These are phyloP conservation scores for Cerceris ruficornis DNA, from an alignment of 2,888 invertebrate species.

Conservation along the genomic window DNA sequence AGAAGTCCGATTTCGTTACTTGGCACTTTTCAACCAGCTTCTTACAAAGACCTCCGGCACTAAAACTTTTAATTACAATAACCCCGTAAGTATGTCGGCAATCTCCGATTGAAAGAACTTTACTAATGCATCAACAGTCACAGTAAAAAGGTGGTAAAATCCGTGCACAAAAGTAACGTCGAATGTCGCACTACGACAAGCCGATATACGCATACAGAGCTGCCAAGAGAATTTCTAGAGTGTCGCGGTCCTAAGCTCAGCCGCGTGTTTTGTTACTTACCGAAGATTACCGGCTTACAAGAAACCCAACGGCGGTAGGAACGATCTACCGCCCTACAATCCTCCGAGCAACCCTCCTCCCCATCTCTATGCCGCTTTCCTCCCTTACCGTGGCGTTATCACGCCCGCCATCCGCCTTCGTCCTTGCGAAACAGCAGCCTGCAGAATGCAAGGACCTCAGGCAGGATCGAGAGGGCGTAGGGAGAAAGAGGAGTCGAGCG, in stretches of 20 bases:
- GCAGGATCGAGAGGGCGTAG: background rate
- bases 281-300: slow-evolving; percentile 76
- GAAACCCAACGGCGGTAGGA: slow-evolving; percentile 68
- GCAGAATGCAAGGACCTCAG: slow-evolving; percentile 27
- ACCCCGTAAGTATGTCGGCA: too few species aligned
- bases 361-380: slow-evolving; percentile 31
- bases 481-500: background rate
- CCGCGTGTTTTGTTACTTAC: slow-evolving; percentile 74
- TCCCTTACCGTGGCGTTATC: slow-evolving; percentile 58
- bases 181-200: slow-evolving; percentile 58
- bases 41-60: too few species aligned
- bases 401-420: slow-evolving; percentile 47
- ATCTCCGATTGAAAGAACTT: background rate
- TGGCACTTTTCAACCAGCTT: too few species aligned
- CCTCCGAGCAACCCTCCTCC: slow-evolving; percentile 41
- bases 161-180: slow-evolving; percentile 30
- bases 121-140: background rate
- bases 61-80: too few species aligned
- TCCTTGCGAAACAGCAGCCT: slow-evolving; percentile 56
- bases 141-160: slow-evolving; percentile 4
- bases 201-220: slow-evolving; percentile 54
- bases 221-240: slow-evolving; percentile 62
- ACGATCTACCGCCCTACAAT: slow-evolving; percentile 62
- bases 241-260: slow-evolving; percentile 61
- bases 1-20: too few species aligned